Evolutionary conservation across 2,113 vertebrate genomes (phyloP).

Genomic region (Rhineura floridana): DNA sequence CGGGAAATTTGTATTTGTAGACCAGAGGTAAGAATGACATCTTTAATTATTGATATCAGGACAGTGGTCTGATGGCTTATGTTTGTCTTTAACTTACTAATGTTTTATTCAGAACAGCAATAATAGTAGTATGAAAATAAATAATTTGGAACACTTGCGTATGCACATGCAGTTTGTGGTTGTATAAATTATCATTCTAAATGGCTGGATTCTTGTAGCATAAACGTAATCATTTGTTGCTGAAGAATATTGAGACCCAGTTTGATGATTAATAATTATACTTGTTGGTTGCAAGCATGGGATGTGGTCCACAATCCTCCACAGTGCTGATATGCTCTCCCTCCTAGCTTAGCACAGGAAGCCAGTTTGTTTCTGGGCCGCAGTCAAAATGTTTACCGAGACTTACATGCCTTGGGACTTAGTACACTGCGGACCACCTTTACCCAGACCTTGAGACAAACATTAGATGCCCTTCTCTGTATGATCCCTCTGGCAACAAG

Average conservation of each 20-base stretch:
- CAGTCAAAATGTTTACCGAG: too few species aligned
- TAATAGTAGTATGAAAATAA: not conserved
- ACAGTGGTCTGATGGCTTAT: not conserved
- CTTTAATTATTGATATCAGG: not conserved
- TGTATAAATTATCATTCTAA: not conserved
- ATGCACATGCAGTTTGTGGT: not conserved
- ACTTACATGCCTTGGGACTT: too few species aligned
- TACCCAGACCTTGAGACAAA: too few species aligned
- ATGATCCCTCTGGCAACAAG: too few species aligned
- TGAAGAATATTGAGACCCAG: not conserved
- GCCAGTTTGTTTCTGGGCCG: too few species aligned
- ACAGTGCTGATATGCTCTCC: not conserved
- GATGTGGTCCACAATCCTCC: not conserved
- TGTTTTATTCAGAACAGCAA: not conserved
- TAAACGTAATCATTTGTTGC: not conserved
- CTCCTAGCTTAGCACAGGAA: not conserved
- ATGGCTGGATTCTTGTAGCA: not conserved
- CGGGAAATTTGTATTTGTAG: slow-evolving; percentile 98
- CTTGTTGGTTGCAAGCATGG: not conserved
- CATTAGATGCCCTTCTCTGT: too few species aligned
- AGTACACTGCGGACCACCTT: too few species aligned
- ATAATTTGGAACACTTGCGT: not conserved
- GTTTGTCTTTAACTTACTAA: not conserved
- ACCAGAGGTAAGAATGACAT: slow-evolving; percentile 89
- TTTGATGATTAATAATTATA: not conserved